Evolutionary conservation across 2,797 vertebrate species (phyloP), one percentile per base, ranked within the genome.

Genomic region (Bradypus variegatus): DNA sequence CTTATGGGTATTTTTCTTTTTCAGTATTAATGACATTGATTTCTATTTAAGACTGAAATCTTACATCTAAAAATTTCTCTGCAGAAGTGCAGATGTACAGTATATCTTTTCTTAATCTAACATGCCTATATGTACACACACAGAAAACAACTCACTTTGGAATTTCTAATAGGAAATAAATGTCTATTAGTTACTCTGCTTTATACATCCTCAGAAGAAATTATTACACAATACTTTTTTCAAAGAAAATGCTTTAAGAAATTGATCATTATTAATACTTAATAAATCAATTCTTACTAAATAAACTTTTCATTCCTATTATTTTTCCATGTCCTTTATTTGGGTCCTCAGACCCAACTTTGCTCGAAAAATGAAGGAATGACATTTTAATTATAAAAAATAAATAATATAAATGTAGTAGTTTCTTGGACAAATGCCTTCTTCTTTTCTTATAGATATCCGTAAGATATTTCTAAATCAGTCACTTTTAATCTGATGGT

Each of bases 161-260:
- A 94, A 89, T 87, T 92, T 94, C 78, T 89, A 87, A 83, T 31
- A 82, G 18, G 73, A 88, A 95, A 83, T 87, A 90, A 77, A 75
- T 89, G n/a, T 48, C 7, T 79, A 90, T 58, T 65, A 90, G 81
- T 15, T 79, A 92, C 45, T 90, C 62, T 88, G 79, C 41, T 90
- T 91, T 81, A 70, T 41, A 83, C 88, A 38, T 64, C 29, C 14
- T 80, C 45, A 89, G 8, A 80, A 84, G 55, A 90, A 93, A 83
- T 13, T 92, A 62, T 62, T 80, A 72, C 33, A 92, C 58, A 72
- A 89, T 33, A 65, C 62, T 82, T 60, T 79, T 92, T 94, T 87
- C 62, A 69, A 84, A 62, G 41, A 88, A 73, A 93, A 81, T n/a
- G 41, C 25, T 90, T 45, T 91, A 41, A 88, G 13, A 76, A 91